These are phyloP conservation scores for Machaerirhynchus nigripectus DNA, from an alignment of 2,113 vertebrate genomes.

Conservation along the genomic window DNA sequence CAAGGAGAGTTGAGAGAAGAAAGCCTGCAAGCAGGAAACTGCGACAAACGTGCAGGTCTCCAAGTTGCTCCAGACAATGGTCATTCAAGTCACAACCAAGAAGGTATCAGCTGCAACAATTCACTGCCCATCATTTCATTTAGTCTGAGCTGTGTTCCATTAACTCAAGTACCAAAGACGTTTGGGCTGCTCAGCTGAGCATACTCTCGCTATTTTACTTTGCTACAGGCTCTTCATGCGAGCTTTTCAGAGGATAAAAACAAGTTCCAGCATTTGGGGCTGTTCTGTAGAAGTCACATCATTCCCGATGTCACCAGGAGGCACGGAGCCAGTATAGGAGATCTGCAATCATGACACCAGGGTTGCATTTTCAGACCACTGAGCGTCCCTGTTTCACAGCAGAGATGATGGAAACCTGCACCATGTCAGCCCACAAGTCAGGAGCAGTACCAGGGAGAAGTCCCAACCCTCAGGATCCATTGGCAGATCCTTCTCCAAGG, in stretches of 20 bases:
- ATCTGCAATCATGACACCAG: background rate
- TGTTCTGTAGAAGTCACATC: background rate
- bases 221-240: background rate
- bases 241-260: background rate
- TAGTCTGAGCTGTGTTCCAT: background rate
- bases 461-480: rapidly evolving
- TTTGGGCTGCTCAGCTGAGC: background rate
- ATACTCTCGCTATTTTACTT: background rate
- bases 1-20: background rate
- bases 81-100: background rate
- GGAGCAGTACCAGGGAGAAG: background rate
- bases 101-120: background rate
- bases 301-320: background rate
- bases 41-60: background rate
- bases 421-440: background rate
- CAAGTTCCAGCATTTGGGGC: background rate
- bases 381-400: background rate
- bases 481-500: background rate
- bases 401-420: background rate
- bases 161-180: background rate
- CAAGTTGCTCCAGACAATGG: background rate
- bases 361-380: background rate
- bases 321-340: background rate
- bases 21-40: background rate
- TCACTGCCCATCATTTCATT: background rate